Conservation (phyloP, 2,888 invertebrate genomes). For the Sericinus montela region DNA sequence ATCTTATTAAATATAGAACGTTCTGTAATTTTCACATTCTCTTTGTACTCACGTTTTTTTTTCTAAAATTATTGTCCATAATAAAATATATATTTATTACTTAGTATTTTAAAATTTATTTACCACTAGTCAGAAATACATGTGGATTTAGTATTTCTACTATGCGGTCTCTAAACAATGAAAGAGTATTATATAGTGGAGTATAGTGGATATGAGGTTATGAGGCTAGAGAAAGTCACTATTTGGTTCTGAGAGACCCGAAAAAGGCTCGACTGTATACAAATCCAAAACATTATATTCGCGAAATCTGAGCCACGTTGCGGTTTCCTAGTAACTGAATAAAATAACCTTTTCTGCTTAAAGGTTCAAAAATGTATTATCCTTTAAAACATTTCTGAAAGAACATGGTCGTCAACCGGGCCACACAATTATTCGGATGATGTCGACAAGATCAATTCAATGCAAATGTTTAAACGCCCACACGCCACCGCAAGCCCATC, state of each 20-base stretch:
- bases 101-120: too few relatives aligned
- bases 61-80: too few relatives aligned
- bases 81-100: too few relatives aligned
- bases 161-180: slow-evolving; percentile 61
- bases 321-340: too few relatives aligned
- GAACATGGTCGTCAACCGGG: slow-evolving; percentile 45
- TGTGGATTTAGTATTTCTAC: slow-evolving; percentile 30
- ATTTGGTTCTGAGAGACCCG: slow-evolving; percentile 59
- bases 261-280: slow-evolving; percentile 28
- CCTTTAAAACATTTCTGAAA: neutral
- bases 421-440: slow-evolving; percentile 42
- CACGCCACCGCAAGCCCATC: slow-evolving; percentile 40
- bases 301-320: too few relatives aligned
- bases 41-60: too few relatives aligned
- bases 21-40: too few relatives aligned
- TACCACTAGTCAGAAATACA: too few relatives aligned
- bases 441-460: slow-evolving; percentile 63
- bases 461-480: slow-evolving; percentile 67
- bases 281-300: slow-evolving; percentile 36
- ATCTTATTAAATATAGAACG: too few relatives aligned
- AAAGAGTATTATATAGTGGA: too few relatives aligned
- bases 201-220: slow-evolving; percentile 67
- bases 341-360: too few relatives aligned
- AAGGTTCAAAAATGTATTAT: neutral
- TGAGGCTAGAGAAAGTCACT: slow-evolving; percentile 77